Evolutionary conservation across 1,140 invertebrate genomes (phyloP), one percentile per base, ranked within the genome.

Genomic region (Ooceraea biroi): DNA sequence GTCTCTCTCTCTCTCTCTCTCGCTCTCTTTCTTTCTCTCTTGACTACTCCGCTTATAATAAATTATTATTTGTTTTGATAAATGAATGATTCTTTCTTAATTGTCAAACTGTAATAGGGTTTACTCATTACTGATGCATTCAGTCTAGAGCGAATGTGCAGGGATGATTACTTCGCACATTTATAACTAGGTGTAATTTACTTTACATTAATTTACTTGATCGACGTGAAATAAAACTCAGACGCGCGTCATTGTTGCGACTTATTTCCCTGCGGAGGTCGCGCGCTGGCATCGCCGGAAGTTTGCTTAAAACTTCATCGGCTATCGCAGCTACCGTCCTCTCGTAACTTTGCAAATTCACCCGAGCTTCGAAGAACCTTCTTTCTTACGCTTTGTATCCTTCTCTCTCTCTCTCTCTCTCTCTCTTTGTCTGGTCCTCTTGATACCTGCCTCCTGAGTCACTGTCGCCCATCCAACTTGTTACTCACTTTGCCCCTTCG

Each of bases 401-500:
- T n/a, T 14, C 44, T 17, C 19, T 0, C 4, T 44, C 1, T 25
- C 46, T 55, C 27, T 25, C 0, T 19, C 14, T 50, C n/a, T 41
- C 11, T 41, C 10, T 10, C n/a, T n/a, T n/a, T n/a, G n/a, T n/a
- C n/a, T n/a, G n/a, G n/a, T n/a, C n/a, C n/a, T n/a, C n/a, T n/a
- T n/a, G n/a, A 12, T 63, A 25, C 50, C 27, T 83, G 11, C 50
- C 14, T 27, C 25, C 12, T n/a, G 30, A 48, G 48, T 63, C 82
- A 41, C 25, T 30, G 36, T 30, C n/a, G 55, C 50, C 60, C 52
- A 80, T 89, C 90, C 87, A 91, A 92, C 91, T 92, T 87, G 88
- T 85, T 91, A 91, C 91, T 85, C 90, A 87, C 84, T 90, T 73
- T 83, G 86, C 82, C 86, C 88, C 66, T 52, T 74, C 82, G 78